phyloP scores from a whole-genome alignment of 1,140 invertebrate genomes.

The Popillia japonica region DNA sequence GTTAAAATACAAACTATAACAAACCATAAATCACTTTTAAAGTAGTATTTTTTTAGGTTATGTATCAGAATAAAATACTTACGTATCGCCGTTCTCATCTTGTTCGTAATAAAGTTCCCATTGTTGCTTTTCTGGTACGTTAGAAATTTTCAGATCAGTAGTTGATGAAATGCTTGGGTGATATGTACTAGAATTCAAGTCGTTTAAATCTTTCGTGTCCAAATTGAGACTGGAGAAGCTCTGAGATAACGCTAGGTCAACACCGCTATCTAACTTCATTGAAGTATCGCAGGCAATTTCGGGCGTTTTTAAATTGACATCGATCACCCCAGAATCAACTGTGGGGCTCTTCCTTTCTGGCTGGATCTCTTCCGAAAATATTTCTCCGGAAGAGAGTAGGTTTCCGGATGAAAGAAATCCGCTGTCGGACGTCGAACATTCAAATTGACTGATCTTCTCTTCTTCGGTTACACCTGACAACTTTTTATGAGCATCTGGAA shows the following conservation, averaged over 20 bases:
- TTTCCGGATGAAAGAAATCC: slow-evolving; percentile 68
- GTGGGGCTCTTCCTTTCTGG: slow-evolving; percentile 17
- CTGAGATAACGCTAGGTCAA: slow-evolving; percentile 64
- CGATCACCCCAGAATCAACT: slow-evolving; percentile 27
- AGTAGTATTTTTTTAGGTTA: slow-evolving; percentile 15
- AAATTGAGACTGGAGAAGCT: slow-evolving; percentile 64
- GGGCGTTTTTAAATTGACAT: slow-evolving; percentile 39
- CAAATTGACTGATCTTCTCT: slow-evolving; percentile 50
- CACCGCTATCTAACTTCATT: slow-evolving; percentile 64
- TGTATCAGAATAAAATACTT: slow-evolving; percentile 60
- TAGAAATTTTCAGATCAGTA: slow-evolving; percentile 39
- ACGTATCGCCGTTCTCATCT: slow-evolving; percentile 78
- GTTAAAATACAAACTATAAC: neutral
- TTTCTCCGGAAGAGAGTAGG: slow-evolving; percentile 55
- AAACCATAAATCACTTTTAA: neutral
- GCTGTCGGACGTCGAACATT: slow-evolving; percentile 58
- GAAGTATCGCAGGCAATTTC: slow-evolving; percentile 46
- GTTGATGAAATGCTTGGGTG: slow-evolving; percentile 42
- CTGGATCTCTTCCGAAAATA: slow-evolving; percentile 40
- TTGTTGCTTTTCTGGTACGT: slow-evolving; percentile 49
- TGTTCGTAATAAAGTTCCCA: slow-evolving; percentile 70
- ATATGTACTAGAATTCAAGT: slow-evolving; percentile 51
- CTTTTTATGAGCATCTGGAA: slow-evolving; percentile 53
- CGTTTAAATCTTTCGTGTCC: slow-evolving; percentile 57
- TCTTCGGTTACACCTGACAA: slow-evolving; percentile 44